phyloP scores from a whole-genome alignment of 92 coral and sea anemone genomes.

The Blastomussa wellsi region DNA sequence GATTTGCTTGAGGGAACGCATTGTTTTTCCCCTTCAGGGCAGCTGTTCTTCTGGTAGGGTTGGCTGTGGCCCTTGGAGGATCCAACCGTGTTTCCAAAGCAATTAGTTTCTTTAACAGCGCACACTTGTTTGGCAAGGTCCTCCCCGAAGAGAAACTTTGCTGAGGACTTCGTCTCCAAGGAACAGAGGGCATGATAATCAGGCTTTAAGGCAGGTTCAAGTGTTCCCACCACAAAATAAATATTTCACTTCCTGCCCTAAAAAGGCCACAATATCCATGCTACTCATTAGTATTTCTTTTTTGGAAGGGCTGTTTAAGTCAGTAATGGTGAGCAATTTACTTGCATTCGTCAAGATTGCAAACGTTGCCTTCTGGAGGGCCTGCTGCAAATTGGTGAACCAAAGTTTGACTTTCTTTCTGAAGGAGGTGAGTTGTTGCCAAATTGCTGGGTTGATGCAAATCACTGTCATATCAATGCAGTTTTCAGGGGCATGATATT shows the following conservation, averaged over 20 bases:
- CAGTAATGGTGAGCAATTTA: conserved; percentile 1
- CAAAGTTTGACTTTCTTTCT: conserved; percentile 51
- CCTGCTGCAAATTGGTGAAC: background rate
- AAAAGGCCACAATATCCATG: no score
- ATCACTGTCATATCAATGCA: conserved; percentile 38
- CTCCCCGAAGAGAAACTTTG: conserved; percentile 36
- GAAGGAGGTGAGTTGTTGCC: background rate
- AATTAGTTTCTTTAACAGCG: conserved; percentile 51
- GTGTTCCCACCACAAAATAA: conserved; percentile 39
- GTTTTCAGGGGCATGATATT: conserved; percentile 54
- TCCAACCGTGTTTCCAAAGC: conserved; percentile 9
- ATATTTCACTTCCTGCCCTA: conserved; percentile 36
- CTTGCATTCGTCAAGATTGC: conserved; percentile 25
- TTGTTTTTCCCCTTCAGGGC: no score
- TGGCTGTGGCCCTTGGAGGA: conserved; percentile 19
- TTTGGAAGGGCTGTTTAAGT: no score
- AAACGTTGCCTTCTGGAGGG: conserved; percentile 53
- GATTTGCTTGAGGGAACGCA: no score
- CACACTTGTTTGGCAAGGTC: conserved; percentile 47
- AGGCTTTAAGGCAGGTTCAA: conserved; percentile 49
- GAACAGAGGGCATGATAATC: conserved; percentile 49
- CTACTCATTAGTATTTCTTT: no score
- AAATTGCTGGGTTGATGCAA: conserved; percentile 50
- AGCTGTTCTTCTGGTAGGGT: no score
- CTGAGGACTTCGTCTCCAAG: conserved; percentile 22